Base-by-base conservation (phyloP, 2,113 vertebrate genomes). In the Helogale parvula region DNA sequence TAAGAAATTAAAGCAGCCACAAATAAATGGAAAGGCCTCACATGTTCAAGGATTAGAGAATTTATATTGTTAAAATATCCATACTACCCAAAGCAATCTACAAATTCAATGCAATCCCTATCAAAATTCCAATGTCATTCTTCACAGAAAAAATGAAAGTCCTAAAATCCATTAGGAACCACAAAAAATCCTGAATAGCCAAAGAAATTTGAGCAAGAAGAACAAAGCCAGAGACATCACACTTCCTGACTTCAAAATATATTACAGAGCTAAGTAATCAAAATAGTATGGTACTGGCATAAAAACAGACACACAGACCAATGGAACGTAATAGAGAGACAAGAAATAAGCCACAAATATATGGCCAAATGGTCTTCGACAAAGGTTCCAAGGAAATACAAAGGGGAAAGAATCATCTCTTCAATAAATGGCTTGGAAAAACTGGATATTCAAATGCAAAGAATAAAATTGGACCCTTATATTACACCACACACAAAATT, bases 131-230 rank as follows among this genome's bases (percentile, higher is more conserved):
- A 82, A 92, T 29, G 41, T 23, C 23, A 35, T 29, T 35, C 27
- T 63, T 84, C 35, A 68, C 7, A 27, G 7, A 84, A 84, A 74
- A 72, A 60, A 84, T 50, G 71, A 92, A 7, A 69, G 72, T 66
- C 33, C 83, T 45, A 68, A 93, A 87, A 79, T 68, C 65, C 25
- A 68, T 54, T 68, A 77, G 13, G 27, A 93, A 86, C 27, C 45
- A 68, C 60, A 79, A 54, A 88, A 45, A 2, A 63, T 81, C 85
- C 52, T 81, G 25, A 74, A 31, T 63, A 81, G 31, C 52, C 76
- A 94, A 72, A 80, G 94, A 27, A 92, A 60, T 80, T 86, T 86
- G 94, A 79, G 38, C 50, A 60, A 68, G 27, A 82, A 65, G 25
- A 82, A 81, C n/a, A 69, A 54, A 80, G 45, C 29, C 50, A 80